A percentile compares a stretch with the other conserved stretches of the same genome.
phyloP scores from a whole-genome alignment of 2,797 vertebrate species.

The Australoheros facetus region DNA sequence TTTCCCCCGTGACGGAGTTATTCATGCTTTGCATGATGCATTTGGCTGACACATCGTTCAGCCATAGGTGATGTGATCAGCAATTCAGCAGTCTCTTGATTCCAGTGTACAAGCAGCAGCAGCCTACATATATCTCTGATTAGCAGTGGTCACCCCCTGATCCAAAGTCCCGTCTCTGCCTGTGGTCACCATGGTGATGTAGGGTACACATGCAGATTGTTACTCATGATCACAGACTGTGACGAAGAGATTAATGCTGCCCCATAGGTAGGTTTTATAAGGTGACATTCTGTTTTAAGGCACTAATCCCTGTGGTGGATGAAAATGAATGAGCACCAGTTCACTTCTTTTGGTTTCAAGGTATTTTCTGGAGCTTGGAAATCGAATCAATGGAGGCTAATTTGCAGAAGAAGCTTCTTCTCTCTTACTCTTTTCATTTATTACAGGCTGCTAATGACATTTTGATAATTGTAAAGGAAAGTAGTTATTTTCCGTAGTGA shows the following conservation, averaged over 20 bases:
- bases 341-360: conserved; percentile 9
- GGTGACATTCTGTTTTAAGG: not conserved
- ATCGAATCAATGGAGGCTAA: not conserved
- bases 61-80: conserved; percentile 16
- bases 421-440: not conserved
- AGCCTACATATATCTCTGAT: conserved; percentile 40
- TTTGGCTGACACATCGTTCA: not conserved
- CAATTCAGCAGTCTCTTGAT: conserved; percentile 22
- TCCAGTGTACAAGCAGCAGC: conserved; percentile 13
- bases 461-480: not conserved
- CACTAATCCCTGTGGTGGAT: not conserved
- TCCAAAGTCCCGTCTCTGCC: conserved; percentile 54
- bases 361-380: not conserved
- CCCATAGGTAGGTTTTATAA: conserved; percentile 6
- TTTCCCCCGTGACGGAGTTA: not conserved
- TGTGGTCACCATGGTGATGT: conserved; percentile 56
- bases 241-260: conserved; percentile 15
- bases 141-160: conserved; percentile 23
- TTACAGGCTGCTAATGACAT: not conserved
- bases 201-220: conserved; percentile 32
- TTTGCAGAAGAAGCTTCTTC: not conserved
- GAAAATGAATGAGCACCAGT: not conserved
- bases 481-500: not conserved
- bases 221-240: conserved; percentile 35
- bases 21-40: conserved; percentile 5